These are phyloP conservation scores for Torymus auratus DNA, from an alignment of 2,888 invertebrate species.

Conservation along the genomic window DNA sequence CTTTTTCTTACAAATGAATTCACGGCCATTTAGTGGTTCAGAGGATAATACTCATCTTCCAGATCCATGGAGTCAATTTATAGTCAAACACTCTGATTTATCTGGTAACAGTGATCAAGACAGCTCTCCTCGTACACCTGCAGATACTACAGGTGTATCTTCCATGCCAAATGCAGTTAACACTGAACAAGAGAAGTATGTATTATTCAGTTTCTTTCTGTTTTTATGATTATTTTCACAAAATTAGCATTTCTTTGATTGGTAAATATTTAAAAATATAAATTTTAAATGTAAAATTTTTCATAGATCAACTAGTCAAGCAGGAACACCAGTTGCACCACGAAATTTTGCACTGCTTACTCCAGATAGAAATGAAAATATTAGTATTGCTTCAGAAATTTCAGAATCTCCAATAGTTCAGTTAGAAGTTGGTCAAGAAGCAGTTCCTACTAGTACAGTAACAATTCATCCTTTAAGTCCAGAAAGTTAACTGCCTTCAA, in stretches of 20 bases:
- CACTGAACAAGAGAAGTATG: constrained; percentile 72
- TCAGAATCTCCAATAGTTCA: constrained; percentile 67
- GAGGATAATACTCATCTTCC: constrained; percentile 80
- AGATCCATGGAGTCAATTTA: constrained; percentile 91
- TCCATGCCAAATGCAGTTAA: constrained; percentile 75
- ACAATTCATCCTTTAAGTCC: constrained; percentile 86
- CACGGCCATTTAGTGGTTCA: constrained; percentile 81
- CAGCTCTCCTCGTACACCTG: constrained; percentile 80
- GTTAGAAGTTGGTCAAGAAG: constrained; percentile 79
- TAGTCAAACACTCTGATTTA: constrained; percentile 79
- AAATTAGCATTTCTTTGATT: no score
- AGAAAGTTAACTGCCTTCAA: constrained; percentile 78
- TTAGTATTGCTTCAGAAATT: constrained; percentile 69
- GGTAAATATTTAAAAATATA: no score
- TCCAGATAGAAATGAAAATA: constrained; percentile 69
- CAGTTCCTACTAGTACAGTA: constrained; percentile 72
- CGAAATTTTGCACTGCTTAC: constrained; percentile 68
- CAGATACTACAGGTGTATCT: constrained; percentile 78
- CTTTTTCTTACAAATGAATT: constrained; percentile 93
- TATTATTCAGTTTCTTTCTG: constrained; percentile 7
- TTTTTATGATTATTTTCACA: no score
- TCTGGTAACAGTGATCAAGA: constrained; percentile 76
- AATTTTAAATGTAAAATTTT: constrained; percentile 9
- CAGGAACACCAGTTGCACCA: constrained; percentile 71
- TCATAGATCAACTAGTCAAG: constrained; percentile 70